These are phyloP conservation scores for Folsomia manolachei DNA, from an alignment of 2,888 invertebrate genomes.

Conservation along the genomic window DNA sequence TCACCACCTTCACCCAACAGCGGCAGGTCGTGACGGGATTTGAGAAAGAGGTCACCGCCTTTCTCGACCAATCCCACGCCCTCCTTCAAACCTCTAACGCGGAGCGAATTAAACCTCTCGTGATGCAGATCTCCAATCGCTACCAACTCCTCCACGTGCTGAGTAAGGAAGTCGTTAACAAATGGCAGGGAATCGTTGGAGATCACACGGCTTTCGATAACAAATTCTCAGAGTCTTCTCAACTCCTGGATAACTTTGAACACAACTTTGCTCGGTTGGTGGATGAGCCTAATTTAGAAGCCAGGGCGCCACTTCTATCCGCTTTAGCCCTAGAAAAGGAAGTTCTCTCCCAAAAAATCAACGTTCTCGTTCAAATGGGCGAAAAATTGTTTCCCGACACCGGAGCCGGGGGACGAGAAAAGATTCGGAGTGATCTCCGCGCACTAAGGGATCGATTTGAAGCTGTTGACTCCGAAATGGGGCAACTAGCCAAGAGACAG, in stretches of 20 bases:
- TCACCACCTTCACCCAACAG: slow-evolving; percentile 69
- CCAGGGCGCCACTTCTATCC: slow-evolving; percentile 57
- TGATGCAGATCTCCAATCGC: slow-evolving; percentile 83
- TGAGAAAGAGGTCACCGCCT: slow-evolving; percentile 81
- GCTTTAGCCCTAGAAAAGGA: slow-evolving; percentile 68
- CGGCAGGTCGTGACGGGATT: slow-evolving; percentile 73
- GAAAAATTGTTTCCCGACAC: slow-evolving; percentile 91
- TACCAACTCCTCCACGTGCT: slow-evolving; percentile 76
- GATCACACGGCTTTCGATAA: slow-evolving; percentile 78
- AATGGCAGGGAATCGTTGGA: slow-evolving; percentile 77
- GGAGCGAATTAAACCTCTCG: slow-evolving; percentile 78
- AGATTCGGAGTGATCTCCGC: slow-evolving; percentile 78
- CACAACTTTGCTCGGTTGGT: slow-evolving; percentile 66
- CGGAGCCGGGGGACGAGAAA: slow-evolving; percentile 84
- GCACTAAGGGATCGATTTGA: slow-evolving; percentile 65
- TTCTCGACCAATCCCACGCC: slow-evolving; percentile 84
- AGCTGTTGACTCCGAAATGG: slow-evolving; percentile 63
- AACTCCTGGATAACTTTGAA: slow-evolving; percentile 77
- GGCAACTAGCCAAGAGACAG: slow-evolving; percentile 76
- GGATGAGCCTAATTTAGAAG: slow-evolving; percentile 60
- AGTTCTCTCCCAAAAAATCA: slow-evolving; percentile 75
- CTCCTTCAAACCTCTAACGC: slow-evolving; percentile 79
- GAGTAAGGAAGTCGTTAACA: slow-evolving; percentile 80
- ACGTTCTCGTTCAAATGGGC: slow-evolving; percentile 70
- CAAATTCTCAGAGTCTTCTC: slow-evolving; percentile 69